Base-by-base conservation (phyloP, 2,888 invertebrate species). In the Bibio marci region DNA sequence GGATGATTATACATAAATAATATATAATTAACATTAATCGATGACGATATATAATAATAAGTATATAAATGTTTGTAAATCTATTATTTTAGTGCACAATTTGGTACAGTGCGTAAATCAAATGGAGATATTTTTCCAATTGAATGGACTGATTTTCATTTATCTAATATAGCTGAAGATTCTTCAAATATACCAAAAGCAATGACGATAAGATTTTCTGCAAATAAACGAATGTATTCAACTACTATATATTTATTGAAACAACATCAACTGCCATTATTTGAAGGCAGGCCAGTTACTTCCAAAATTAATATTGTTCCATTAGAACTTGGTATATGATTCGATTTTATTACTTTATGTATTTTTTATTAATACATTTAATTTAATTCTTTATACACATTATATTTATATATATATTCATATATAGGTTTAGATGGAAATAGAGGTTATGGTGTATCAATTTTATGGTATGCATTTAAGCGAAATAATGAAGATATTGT, bases 61-160 rank as follows among this genome's bases (percentile, higher is more conserved):
- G n/a, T n/a, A 11, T 22, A 25, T 33, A 15, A 30, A 37, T 30
- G 8, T 48, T 50, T 39, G 31, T 54, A 54, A 27, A 51, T n/a
- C n/a, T n/a, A n/a, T n/a, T n/a, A n/a, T n/a, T n/a, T n/a, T n/a
- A 75, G 75, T 41, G 60, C 69, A 35, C 61, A 66, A 45, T 68
- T 62, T 37, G 76, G 76, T 1, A 64, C 59, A 39, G 60, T 73
- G 3, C 57, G 69, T 37, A 55, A 62, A 13, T 66, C 67, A 1
- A 58, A 64, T 47, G 66, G 53, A 31, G 46, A 50, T 2, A 52
- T 65, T 2, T 46, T 52, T 15, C 52, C 58, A 4, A 63, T 76
- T 28, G 61, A 59, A 6, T 53, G 56, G 15, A 62, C 62, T 7
- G 67, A 72, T 51, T 53, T 75, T 3, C 49, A 55, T 15, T 52